These are phyloP conservation scores for Lytechinus variegatus DNA, from an alignment of 35 echinoderm and acorn worm species.

Conservation along the genomic window DNA sequence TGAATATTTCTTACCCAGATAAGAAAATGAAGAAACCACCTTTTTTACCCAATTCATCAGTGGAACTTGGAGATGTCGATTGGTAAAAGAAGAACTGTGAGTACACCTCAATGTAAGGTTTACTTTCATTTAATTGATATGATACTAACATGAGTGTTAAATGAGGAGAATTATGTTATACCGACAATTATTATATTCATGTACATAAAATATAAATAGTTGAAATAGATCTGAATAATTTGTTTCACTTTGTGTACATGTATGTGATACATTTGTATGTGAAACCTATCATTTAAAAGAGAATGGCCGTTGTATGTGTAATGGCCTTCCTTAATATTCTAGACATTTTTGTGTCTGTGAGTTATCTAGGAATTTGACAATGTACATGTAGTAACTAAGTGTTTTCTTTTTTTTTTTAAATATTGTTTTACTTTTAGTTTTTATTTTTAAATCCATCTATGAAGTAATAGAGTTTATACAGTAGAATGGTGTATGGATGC, in stretches of 20 bases:
- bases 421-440: not conserved
- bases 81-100: not conserved
- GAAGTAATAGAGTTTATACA: not conserved
- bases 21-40: no score
- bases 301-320: not conserved
- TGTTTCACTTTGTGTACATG: not conserved
- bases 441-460: not conserved
- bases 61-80: not conserved
- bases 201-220: not conserved
- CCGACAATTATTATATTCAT: constrained; percentile 4
- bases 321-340: not conserved
- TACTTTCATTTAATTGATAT: not conserved
- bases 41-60: not conserved
- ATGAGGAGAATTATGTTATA: not conserved
- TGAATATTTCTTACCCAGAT: no score
- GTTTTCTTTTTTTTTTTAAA: not conserved
- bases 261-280: not conserved
- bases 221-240: not conserved
- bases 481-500: not conserved
- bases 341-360: not conserved
- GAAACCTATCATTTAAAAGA: not conserved
- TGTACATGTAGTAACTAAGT: not conserved
- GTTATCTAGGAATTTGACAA: not conserved
- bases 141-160: not conserved
- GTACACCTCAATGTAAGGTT: not conserved